Evolutionary conservation across 2,888 invertebrate genomes (phyloP).

Genomic region (Drosophila engyochracea): DNA sequence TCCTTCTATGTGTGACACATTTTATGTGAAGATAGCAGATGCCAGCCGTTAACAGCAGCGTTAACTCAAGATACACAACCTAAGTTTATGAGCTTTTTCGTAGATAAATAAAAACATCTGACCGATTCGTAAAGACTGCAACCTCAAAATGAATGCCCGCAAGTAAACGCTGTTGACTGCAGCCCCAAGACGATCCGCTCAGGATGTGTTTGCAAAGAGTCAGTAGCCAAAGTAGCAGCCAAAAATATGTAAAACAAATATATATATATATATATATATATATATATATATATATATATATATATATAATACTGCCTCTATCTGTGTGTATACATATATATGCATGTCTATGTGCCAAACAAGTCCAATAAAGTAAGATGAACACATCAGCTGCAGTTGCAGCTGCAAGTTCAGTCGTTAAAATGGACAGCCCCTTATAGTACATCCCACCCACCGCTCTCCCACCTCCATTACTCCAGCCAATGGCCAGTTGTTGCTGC

Average conservation of each 20-base stretch:
- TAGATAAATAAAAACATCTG: not conserved
- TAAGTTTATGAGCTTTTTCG: constrained; percentile 17
- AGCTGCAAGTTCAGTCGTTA: constrained; percentile 60
- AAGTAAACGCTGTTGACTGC: constrained; percentile 66
- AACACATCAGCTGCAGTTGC: constrained; percentile 72
- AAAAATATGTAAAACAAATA: constrained; percentile 58
- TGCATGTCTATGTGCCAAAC: constrained; percentile 36
- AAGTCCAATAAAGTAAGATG: constrained; percentile 57
- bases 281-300: constrained; percentile 37
- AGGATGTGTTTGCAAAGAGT: constrained; percentile 22
- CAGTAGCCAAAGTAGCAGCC: constrained; percentile 52
- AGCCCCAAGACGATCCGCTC: constrained; percentile 53
- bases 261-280: constrained; percentile 36
- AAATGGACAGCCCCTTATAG: constrained; percentile 44
- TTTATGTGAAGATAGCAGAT: constrained; percentile 26
- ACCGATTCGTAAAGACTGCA: constrained; percentile 8
- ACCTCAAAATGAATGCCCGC: constrained; percentile 53
- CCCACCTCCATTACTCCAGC: not conserved
- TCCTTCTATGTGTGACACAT: too few relatives aligned
- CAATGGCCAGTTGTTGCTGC: constrained; percentile 39
- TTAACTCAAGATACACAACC: constrained; percentile 29
- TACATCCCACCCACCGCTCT: not conserved
- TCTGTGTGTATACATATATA: constrained; percentile 17
- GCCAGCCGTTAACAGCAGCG: constrained; percentile 13
- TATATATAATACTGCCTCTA: constrained; percentile 9